phyloP scores from a whole-genome alignment of 2,797 vertebrate genomes.

The Amblyopsis hoosieri region DNA sequence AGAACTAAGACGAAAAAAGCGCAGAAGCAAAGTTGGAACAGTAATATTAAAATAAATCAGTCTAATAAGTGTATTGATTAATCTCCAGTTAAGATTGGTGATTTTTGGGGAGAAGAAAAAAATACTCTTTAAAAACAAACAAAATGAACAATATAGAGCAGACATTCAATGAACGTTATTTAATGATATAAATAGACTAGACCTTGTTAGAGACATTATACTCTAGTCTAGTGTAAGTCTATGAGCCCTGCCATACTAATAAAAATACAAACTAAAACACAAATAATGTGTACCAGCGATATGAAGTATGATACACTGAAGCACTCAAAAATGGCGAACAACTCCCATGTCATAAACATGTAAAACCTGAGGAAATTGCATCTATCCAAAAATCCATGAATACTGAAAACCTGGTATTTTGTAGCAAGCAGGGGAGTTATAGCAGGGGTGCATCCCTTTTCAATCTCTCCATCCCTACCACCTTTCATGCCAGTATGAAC shows the following conservation, averaged over 20 bases:
- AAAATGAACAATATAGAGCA: too few species aligned
- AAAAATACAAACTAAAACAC: background rate
- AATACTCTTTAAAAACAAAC: too few species aligned
- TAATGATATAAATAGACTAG: too few species aligned
- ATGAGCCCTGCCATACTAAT: background rate
- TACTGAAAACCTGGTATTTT: slow-evolving; percentile 61
- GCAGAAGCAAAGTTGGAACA: too few species aligned
- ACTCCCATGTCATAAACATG: slow-evolving; percentile 62
- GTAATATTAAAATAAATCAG: too few species aligned
- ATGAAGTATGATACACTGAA: slow-evolving; percentile 7
- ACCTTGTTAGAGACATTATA: too few species aligned
- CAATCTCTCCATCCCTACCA: slow-evolving; percentile 22
- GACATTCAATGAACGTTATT: too few species aligned
- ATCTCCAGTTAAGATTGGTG: too few species aligned
- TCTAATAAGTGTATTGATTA: too few species aligned
- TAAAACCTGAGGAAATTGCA: slow-evolving; percentile 61
- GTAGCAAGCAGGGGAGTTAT: slow-evolving; percentile 30
- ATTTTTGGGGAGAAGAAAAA: too few species aligned
- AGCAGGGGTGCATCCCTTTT: slow-evolving; percentile 37
- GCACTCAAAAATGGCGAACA: slow-evolving; percentile 10
- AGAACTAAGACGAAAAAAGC: too few species aligned
- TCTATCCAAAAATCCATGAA: slow-evolving; percentile 73
- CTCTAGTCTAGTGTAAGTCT: too few species aligned
- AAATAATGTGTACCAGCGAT: slow-evolving; percentile 11
- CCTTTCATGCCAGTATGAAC: slow-evolving; percentile 52